phyloP scores from a whole-genome alignment of 2,888 invertebrate genomes.

The Acanthosepion lycidas region DNA sequence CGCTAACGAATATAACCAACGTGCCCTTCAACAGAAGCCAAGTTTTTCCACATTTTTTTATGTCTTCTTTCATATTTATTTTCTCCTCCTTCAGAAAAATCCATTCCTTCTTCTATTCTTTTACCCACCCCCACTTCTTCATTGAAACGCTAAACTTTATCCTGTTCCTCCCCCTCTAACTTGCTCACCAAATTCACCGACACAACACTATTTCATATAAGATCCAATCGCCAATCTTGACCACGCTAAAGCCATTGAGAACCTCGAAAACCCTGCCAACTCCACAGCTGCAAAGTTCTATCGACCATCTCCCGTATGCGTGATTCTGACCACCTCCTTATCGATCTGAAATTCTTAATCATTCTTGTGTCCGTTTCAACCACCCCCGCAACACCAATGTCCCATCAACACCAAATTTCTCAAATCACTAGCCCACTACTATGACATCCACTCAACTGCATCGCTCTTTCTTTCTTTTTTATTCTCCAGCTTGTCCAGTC shows the following conservation, averaged over 20 bases:
- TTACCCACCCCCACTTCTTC: not conserved
- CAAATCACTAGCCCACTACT: not conserved
- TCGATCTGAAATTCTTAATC: constrained; percentile 1
- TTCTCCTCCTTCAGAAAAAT: not conserved
- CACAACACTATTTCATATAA: not conserved
- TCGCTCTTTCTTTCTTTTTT: not conserved
- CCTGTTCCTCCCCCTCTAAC: not conserved
- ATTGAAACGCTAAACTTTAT: not conserved
- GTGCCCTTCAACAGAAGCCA: no score
- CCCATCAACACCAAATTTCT: not conserved
- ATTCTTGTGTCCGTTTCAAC: not conserved
- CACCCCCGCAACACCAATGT: not conserved
- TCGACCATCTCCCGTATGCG: constrained; percentile 18
- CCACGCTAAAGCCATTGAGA: not conserved
- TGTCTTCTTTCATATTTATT: not conserved
- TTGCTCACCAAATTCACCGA: not conserved
- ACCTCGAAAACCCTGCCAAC: not conserved
- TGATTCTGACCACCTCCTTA: not conserved
- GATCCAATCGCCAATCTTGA: not conserved
- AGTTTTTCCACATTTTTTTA: not conserved
- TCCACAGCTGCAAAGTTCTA: not conserved
- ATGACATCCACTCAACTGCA: not conserved
- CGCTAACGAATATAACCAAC: no score
- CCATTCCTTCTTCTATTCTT: not conserved
- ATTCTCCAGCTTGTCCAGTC: not conserved